A percentile compares a stretch with the other conserved stretches of the same genome.
phyloP scores from a whole-genome alignment of 2,888 invertebrate genomes.

The Acrobasis repandana region DNA sequence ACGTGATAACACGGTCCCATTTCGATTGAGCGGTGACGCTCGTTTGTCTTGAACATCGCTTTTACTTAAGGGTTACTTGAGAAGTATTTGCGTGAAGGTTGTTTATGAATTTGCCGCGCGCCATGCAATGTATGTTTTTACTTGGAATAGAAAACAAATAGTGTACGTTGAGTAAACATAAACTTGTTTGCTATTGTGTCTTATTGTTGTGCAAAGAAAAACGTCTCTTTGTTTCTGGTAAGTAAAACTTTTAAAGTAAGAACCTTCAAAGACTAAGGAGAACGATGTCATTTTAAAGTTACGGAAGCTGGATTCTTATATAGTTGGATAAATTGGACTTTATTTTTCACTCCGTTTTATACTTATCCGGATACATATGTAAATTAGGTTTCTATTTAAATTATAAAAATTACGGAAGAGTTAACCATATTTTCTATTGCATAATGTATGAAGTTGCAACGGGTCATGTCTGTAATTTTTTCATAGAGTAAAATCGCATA shows the following conservation, averaged over 20 bases:
- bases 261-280: neutral
- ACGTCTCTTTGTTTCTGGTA: neutral
- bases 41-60: constrained; percentile 4
- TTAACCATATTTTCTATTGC: too few relatives aligned
- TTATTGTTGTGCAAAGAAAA: neutral
- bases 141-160: neutral
- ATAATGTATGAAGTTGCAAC: too few relatives aligned
- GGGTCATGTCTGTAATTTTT: too few relatives aligned
- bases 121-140: neutral
- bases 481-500: too few relatives aligned
- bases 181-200: neutral
- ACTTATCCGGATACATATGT: too few relatives aligned
- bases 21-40: neutral
- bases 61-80: constrained; percentile 10
- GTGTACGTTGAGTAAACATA: constrained; percentile 6
- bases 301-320: constrained; percentile 1
- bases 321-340: neutral
- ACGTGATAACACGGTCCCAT: neutral
- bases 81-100: constrained; percentile 5
- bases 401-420: too few relatives aligned
- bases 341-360: too few relatives aligned
- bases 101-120: neutral
- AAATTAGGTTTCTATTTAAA: too few relatives aligned
- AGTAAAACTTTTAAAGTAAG: constrained; percentile 14
- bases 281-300: constrained; percentile 5